Percentiles rank a stretch among this genome's conserved stretches.
phyloP scores from a whole-genome alignment of 2,797 vertebrate species.

The Remorina albescens region DNA sequence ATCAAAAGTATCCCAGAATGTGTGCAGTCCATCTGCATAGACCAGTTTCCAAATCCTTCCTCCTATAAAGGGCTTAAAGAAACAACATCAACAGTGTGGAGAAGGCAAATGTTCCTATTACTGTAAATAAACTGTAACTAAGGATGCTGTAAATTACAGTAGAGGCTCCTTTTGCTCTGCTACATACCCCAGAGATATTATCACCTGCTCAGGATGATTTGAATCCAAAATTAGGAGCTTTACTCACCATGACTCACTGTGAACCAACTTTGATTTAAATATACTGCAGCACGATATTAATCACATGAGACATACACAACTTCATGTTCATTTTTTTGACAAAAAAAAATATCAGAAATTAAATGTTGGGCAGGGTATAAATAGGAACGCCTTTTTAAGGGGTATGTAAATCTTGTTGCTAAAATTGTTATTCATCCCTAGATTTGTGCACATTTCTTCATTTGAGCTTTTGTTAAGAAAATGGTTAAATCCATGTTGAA shows the following conservation, averaged over 20 bases:
- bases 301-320: neutral
- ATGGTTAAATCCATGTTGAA: slow-evolving; percentile 23
- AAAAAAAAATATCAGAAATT: neutral
- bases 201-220: neutral
- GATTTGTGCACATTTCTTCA: neutral
- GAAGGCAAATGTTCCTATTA: too few species aligned
- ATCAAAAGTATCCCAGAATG: slow-evolving; percentile 5
- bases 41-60: neutral
- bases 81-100: slow-evolving; percentile 5
- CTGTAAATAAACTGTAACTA: too few species aligned
- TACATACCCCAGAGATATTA: slow-evolving; percentile 10
- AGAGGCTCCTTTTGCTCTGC: slow-evolving; percentile 19
- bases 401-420: neutral
- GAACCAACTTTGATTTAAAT: too few species aligned
- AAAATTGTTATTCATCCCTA: neutral
- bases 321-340: neutral
- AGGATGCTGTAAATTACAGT: too few species aligned
- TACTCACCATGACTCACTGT: slow-evolving; percentile 4
- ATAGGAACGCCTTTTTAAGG: neutral
- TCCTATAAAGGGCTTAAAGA: neutral
- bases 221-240: slow-evolving; percentile 13
- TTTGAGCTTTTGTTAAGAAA: slow-evolving; percentile 11
- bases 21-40: neutral
- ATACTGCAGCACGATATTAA: slow-evolving; percentile 6
- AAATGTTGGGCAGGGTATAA: too few species aligned